These are phyloP conservation scores for Australoheros scitulus DNA, from an alignment of 2,113 vertebrate genomes.

Conservation along the genomic window DNA sequence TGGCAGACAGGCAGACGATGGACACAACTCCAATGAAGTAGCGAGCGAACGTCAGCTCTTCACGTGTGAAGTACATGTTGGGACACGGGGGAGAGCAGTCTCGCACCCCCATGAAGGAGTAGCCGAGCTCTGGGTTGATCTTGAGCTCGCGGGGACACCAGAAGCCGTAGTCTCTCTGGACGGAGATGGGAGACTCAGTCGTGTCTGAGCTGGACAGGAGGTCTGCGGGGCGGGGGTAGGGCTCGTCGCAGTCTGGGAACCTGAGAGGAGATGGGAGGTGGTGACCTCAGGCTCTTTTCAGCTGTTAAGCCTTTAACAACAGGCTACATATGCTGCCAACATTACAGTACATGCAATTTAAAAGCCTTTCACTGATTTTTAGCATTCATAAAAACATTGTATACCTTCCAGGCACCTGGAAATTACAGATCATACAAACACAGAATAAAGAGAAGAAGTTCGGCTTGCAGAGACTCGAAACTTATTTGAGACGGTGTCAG, in stretches of 20 bases:
- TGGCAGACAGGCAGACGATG: constrained; percentile 96
- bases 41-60: constrained; percentile 92
- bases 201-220: constrained; percentile 82
- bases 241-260: constrained; percentile 94
- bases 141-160: constrained; percentile 97
- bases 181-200: constrained; percentile 83
- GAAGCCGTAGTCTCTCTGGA: constrained; percentile 95
- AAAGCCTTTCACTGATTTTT: background rate
- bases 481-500: background rate
- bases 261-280: constrained; percentile 61
- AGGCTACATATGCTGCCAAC: background rate
- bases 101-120: constrained; percentile 91
- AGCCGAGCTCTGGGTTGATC: constrained; percentile 91
- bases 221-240: constrained; percentile 90
- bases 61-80: constrained; percentile 94
- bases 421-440: background rate
- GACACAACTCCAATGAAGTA: constrained; percentile 98
- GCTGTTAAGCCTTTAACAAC: background rate
- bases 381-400: background rate
- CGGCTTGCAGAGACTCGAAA: background rate
- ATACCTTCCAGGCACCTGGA: background rate
- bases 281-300: background rate
- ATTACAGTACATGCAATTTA: background rate
- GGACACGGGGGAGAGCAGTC: constrained; percentile 97
- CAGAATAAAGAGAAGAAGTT: background rate